Evolutionary conservation across 2,113 vertebrate species (phyloP).

Genomic region (Dendropsophus ebraccatus): DNA sequence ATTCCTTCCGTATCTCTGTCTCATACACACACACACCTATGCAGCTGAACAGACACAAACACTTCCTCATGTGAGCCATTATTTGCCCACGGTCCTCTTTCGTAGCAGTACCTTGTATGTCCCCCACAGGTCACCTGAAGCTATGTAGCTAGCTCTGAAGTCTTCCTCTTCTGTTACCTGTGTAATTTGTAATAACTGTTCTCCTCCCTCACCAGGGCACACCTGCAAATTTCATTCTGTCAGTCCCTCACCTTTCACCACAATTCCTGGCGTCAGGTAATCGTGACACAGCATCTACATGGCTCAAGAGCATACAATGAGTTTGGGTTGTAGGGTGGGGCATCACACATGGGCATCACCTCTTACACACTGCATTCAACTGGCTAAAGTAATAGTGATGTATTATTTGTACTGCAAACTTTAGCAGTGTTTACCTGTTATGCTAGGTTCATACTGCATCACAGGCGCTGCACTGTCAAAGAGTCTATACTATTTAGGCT

Average conservation of each 20-base stretch:
- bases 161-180: neutral
- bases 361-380: conserved; percentile 2
- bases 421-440: neutral
- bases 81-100: neutral
- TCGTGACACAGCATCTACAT: conserved; percentile 49
- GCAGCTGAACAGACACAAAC: neutral
- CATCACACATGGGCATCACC: conserved; percentile 16
- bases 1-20: too few relatives aligned
- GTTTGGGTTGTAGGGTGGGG: neutral
- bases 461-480: neutral
- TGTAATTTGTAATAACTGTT: neutral
- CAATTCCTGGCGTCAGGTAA: conserved; percentile 45
- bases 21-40: too few relatives aligned
- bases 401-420: neutral
- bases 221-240: neutral
- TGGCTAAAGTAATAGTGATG: neutral
- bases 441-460: neutral
- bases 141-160: neutral
- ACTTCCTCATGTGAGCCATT: too few relatives aligned
- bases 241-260: conserved; percentile 35
- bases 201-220: conserved; percentile 25
- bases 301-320: neutral
- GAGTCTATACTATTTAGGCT: too few relatives aligned
- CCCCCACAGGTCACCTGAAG: neutral
- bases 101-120: neutral